Evolutionary conservation across 2,888 invertebrate species (phyloP), one percentile per base, ranked within the genome.

Genomic region (Lissocephala sabroskyi): DNA sequence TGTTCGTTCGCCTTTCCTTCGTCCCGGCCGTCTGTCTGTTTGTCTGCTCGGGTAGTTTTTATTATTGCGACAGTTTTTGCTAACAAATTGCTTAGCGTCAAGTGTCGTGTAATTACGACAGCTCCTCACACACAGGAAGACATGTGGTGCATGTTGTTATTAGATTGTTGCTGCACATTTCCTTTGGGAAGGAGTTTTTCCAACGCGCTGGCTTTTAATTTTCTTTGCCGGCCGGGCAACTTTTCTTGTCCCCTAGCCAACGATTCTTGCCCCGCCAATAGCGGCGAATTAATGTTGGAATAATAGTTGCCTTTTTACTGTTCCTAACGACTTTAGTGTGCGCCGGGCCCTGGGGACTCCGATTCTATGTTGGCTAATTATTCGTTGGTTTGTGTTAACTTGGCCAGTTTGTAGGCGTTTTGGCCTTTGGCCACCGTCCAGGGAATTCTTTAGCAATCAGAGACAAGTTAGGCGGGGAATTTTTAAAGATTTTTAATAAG

Each of bases 11-110:
- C 29, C 41, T 28, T 19, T 30, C 47, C 35, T 39, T 13, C 29
- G 33, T 11, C 14, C 11, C 33, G 42, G 50, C 45, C n/a, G 47
- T 58, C 68, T 73, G 14, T 14, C 14, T 73, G 60, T 45, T 36
- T 47, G 35, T 17, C 14, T 35, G 35, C 5, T 10, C 16, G 17
- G 13, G 35, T 61, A 73, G 77, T 49, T 76, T 76, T 76, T 73
- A 76, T 68, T 68, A 70, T 76, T 76, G 77, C 65, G 70, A 76
- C 68, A 76, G 74, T 68, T 68, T 75, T 65, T 60, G 78, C 73
- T 65, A 77, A 80, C 80, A 82, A 82, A 82, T 80, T 82, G 82
- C 80, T 81, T 73, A 76, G 82, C 81, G 81, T 80, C 80, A 81
- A 80, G 80, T 80, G 81, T 79, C 79, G 65, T 82, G 82, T 82